These are phyloP conservation scores for Ammodramus savannarum DNA, from an alignment of 2,113 vertebrate genomes.

Conservation along the genomic window DNA sequence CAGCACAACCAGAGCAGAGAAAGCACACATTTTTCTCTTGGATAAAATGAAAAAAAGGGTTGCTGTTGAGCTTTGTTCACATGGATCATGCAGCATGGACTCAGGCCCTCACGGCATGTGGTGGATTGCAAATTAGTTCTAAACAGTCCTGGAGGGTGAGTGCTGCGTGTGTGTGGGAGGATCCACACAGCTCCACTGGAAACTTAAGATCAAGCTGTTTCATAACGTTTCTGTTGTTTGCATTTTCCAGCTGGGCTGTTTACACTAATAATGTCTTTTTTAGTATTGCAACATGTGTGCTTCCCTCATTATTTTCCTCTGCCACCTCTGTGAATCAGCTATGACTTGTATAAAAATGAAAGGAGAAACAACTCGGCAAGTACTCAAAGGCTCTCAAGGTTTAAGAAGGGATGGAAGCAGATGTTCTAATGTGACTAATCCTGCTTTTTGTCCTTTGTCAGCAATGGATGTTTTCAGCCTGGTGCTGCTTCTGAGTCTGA, in stretches of 20 bases:
- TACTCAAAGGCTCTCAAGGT: not conserved
- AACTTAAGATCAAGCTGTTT: not conserved
- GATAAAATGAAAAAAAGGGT: not conserved
- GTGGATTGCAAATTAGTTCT: not conserved
- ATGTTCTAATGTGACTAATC: not conserved
- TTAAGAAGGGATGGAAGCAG: not conserved
- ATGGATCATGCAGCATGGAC: not conserved
- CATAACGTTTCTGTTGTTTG: not conserved
- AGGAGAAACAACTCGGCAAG: not conserved
- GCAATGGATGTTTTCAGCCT: not conserved
- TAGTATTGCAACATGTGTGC: not conserved
- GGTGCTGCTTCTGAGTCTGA: not conserved
- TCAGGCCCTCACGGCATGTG: not conserved
- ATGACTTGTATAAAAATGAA: not conserved
- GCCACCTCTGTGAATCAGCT: not conserved
- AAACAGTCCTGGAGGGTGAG: not conserved
- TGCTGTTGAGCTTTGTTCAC: not conserved
- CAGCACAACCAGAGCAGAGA: not conserved
- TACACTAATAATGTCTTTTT: not conserved
- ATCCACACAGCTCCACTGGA: not conserved
- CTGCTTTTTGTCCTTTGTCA: not conserved
- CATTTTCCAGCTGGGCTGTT: conserved; percentile 17
- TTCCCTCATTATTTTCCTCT: not conserved
- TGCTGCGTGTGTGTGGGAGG: not conserved
- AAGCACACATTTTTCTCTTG: not conserved